These are phyloP conservation scores for Bettongia penicillata DNA, from an alignment of 2,113 vertebrate genomes.

Conservation along the genomic window DNA sequence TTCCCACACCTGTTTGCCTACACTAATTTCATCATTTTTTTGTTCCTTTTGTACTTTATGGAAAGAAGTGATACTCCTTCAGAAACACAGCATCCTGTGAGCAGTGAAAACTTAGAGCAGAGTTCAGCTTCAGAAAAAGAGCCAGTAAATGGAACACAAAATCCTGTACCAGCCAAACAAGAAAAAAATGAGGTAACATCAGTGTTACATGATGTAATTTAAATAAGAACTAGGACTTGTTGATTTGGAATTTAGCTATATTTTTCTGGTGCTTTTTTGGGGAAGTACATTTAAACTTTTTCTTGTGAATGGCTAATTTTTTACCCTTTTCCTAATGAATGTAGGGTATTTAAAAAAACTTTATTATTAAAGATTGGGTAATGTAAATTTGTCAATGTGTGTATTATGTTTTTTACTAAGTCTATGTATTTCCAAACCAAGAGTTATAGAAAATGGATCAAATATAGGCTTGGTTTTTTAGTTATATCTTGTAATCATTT, in stretches of 20 bases:
- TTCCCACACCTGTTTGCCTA: not conserved
- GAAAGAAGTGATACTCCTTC: constrained; percentile 88
- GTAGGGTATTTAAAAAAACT: constrained; percentile 8
- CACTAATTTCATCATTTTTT: constrained; percentile 28
- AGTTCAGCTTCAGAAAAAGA: constrained; percentile 85
- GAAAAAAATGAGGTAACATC: constrained; percentile 92
- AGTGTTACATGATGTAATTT: not conserved
- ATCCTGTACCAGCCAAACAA: constrained; percentile 81
- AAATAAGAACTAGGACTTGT: constrained; percentile 37
- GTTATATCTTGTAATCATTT: constrained; percentile 29
- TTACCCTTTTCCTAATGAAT: constrained; percentile 3
- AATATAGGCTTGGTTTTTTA: constrained; percentile 42
- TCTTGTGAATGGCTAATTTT: constrained; percentile 43
- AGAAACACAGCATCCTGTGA: constrained; percentile 88
- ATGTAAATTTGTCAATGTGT: constrained; percentile 50
- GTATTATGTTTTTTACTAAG: constrained; percentile 32
- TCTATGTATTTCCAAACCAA: constrained; percentile 2
- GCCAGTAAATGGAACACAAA: constrained; percentile 84
- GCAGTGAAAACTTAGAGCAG: constrained; percentile 84
- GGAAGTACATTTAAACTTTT: constrained; percentile 23
- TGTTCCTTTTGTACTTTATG: constrained; percentile 68
- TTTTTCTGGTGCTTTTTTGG: constrained; percentile 36
- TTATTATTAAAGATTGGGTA: constrained; percentile 28
- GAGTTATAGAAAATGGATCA: constrained; percentile 38
- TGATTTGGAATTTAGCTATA: constrained; percentile 21